Evolutionary conservation across 1,140 invertebrate genomes (phyloP), one percentile per base, ranked within the genome.

Genomic region (Aphelenchoides fujianensis): DNA sequence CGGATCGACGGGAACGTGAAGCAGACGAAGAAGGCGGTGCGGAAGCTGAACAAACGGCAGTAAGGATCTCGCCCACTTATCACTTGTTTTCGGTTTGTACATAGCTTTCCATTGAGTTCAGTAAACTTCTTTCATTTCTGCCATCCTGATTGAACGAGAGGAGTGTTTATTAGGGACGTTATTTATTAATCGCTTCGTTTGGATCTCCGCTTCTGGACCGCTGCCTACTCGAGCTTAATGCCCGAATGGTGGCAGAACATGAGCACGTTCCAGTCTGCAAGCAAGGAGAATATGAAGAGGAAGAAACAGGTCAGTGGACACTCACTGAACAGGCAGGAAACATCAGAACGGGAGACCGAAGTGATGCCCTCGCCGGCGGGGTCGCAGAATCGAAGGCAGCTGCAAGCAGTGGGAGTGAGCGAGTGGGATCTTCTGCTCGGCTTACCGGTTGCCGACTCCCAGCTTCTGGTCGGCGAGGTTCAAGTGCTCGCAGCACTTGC

Each of bases 231-330:
- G 36, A 78, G 31, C 55, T 81, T 81, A 32, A 78, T 77, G 16
- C 76, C 76, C 31, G 75, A 16, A 19, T 79, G 77, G 48, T 80
- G 75, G 32, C 77, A 79, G 41, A 80, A 79, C 71, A 75, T 80
- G 3, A 79, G 66, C 19, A 79, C 79, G 62, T 78, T 78, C 77
- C 77, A 79, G 72, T 74, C n/a, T 66, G 52, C 9, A 53, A n/a
- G 9, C 57, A 16, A 12, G 12, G 57, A 61, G 12, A 12, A 19
- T 53, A 61, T n/a, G 16, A 53, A 61, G 12, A 12, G 12, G 16
- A 61, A 19, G n/a, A n/a, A n/a, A n/a, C n/a, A n/a, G n/a, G 16
- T 12, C 12, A 53, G 16, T 61, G 53, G 19, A 61, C 16, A 19
- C 57, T n/a, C 19, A 34, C 75, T 78, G 59, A 78, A 78, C 5